These are phyloP conservation scores for Crossocerus cetratus DNA, from an alignment of 2,888 invertebrate species.

Conservation along the genomic window DNA sequence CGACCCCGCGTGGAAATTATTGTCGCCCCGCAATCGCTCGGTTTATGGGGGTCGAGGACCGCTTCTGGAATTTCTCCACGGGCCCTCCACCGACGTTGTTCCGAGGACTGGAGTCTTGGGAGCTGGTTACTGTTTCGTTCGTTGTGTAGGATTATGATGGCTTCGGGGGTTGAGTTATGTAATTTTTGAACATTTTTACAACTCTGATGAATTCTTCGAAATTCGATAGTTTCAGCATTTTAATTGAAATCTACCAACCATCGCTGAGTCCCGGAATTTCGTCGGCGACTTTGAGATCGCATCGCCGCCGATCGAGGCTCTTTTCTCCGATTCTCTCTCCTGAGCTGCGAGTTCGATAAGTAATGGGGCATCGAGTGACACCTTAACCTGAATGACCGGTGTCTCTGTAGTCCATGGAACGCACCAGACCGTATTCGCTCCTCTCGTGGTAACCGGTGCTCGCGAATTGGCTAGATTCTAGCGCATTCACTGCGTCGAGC, in stretches of 20 bases:
- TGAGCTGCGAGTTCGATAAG: conserved; percentile 40
- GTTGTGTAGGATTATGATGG: too few relatives aligned
- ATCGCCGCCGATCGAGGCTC: conserved; percentile 37
- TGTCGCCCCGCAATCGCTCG: background rate
- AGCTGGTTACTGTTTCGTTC: too few relatives aligned
- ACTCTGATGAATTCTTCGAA: too few relatives aligned
- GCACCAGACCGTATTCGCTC: conserved; percentile 32
- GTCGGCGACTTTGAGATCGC: conserved; percentile 47
- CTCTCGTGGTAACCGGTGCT: conserved; percentile 60
- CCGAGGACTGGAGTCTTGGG: too few relatives aligned
- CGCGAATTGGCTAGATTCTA: conserved; percentile 70
- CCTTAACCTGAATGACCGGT: conserved; percentile 69
- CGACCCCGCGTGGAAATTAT: conserved; percentile 8
- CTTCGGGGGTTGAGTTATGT: too few relatives aligned
- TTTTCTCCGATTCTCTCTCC: conserved; percentile 25
- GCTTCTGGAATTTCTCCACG: too few relatives aligned
- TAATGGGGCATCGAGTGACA: conserved; percentile 62
- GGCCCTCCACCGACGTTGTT: too few relatives aligned
- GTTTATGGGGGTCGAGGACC: too few relatives aligned
- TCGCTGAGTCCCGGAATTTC: conserved; percentile 25
- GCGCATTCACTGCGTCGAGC: conserved; percentile 40
- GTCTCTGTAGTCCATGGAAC: conserved; percentile 24
- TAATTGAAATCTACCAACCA: too few relatives aligned
- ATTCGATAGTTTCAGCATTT: too few relatives aligned
- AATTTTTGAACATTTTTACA: too few relatives aligned